These are phyloP conservation scores for Lutraria lutraria DNA, from an alignment of 2,888 invertebrate species.

Conservation along the genomic window DNA sequence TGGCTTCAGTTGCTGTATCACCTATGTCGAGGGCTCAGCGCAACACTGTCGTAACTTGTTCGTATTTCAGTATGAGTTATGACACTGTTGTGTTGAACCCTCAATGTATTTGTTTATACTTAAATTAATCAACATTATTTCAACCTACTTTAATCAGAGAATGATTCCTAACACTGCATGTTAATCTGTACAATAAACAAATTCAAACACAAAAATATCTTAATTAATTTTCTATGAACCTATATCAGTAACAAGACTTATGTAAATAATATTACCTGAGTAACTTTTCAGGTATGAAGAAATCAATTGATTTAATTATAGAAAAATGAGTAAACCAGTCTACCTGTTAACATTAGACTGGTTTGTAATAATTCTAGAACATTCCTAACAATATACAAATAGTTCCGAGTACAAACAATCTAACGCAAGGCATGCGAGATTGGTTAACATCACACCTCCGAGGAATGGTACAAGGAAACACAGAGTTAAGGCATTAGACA, in stretches of 20 bases:
- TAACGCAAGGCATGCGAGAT: neutral
- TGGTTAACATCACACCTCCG: neutral
- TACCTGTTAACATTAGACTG: too few species aligned
- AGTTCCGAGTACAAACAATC: neutral
- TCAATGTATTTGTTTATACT: neutral
- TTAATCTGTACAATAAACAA: neutral
- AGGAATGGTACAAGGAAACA: too few species aligned
- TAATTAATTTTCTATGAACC: neutral
- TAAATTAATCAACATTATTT: neutral
- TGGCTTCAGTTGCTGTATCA: neutral
- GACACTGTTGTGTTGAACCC: too few species aligned
- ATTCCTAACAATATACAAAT: neutral
- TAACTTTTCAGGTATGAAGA: neutral
- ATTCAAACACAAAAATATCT: neutral
- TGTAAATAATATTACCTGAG: neutral
- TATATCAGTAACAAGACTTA: too few species aligned
- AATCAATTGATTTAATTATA: constrained; percentile 11
- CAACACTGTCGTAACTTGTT: too few species aligned
- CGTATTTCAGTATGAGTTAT: too few species aligned
- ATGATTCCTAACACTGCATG: neutral
- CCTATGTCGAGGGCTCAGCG: too few species aligned
- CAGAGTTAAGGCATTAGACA: neutral
- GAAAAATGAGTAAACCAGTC: neutral
- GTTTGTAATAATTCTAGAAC: neutral
- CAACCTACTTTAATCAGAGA: neutral